A percentile compares a stretch with the other conserved stretches of the same genome.
phyloP scores from a whole-genome alignment of 2,888 invertebrate species.

The Acanthoscelides obtectus region DNA sequence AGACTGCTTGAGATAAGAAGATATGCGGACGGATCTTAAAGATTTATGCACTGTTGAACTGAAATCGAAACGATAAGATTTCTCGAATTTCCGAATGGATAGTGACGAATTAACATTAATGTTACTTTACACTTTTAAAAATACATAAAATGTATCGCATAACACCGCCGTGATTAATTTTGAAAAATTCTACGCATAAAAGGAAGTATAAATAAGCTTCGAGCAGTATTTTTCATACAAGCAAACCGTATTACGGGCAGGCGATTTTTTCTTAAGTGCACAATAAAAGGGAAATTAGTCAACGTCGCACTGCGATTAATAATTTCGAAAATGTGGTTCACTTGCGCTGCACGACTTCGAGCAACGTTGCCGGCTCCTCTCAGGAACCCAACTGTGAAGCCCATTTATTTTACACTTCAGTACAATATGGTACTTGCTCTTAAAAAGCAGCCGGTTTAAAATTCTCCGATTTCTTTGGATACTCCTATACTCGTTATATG shows the following conservation, averaged over 20 bases:
- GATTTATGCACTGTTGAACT: background rate
- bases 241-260: constrained; percentile 18
- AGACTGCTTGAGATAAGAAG: background rate
- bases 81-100: constrained; percentile 3
- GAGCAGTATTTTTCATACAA: constrained; percentile 23
- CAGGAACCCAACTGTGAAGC: no score
- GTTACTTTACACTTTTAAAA: constrained; percentile 11
- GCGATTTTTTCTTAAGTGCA: constrained; percentile 21
- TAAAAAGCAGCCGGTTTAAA: no score
- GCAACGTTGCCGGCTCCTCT: background rate
- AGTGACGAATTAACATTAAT: constrained; percentile 5
- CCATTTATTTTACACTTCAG: no score
- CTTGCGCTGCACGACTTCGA: background rate
- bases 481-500: no score
- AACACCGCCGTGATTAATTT: constrained; percentile 18
- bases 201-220: constrained; percentile 19
- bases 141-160: constrained; percentile 15
- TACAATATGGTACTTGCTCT: no score
- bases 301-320: background rate
- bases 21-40: background rate
- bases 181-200: constrained; percentile 20
- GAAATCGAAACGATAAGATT: constrained; percentile 2
- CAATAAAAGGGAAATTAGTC: constrained; percentile 24
- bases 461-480: no score
- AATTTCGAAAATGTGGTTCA: constrained; percentile 2